Conservation (phyloP, 2,113 vertebrate species). For the Platanista minor region DNA sequence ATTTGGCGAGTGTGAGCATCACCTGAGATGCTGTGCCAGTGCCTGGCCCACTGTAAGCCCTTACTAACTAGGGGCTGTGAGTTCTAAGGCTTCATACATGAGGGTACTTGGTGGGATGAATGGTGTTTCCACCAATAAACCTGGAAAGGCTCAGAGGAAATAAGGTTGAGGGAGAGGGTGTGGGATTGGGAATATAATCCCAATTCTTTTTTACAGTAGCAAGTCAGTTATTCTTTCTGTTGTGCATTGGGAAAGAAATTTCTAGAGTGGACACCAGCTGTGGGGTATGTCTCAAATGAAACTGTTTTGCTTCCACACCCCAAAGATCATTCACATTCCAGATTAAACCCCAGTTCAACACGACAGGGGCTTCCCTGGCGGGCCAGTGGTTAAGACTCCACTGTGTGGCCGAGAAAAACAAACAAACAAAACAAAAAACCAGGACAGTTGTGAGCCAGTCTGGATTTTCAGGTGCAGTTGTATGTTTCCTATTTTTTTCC, state of each 20-base stretch:
- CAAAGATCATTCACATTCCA: neutral
- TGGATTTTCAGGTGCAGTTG: neutral
- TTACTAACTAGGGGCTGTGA: neutral
- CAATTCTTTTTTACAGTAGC: neutral
- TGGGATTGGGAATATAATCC: neutral
- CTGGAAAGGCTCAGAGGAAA: neutral
- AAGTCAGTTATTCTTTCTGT: neutral
- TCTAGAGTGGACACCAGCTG: neutral
- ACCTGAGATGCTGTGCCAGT: neutral
- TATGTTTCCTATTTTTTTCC: neutral
- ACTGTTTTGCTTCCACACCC: neutral
- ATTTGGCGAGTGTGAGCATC: fast-evolving
- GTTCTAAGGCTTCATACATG: neutral
- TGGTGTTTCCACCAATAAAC: neutral
- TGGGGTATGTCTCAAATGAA: neutral
- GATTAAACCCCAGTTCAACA: neutral
- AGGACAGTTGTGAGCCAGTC: neutral
- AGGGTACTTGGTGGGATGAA: neutral
- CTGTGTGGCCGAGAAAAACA: neutral
- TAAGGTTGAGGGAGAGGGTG: neutral
- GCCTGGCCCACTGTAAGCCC: neutral
- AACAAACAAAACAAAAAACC: neutral
- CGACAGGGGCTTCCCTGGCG: neutral
- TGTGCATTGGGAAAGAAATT: neutral
- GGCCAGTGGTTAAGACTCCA: neutral